Evolutionary conservation across 2,888 invertebrate species (phyloP).

Genomic region (Syrphus vitripennis): DNA sequence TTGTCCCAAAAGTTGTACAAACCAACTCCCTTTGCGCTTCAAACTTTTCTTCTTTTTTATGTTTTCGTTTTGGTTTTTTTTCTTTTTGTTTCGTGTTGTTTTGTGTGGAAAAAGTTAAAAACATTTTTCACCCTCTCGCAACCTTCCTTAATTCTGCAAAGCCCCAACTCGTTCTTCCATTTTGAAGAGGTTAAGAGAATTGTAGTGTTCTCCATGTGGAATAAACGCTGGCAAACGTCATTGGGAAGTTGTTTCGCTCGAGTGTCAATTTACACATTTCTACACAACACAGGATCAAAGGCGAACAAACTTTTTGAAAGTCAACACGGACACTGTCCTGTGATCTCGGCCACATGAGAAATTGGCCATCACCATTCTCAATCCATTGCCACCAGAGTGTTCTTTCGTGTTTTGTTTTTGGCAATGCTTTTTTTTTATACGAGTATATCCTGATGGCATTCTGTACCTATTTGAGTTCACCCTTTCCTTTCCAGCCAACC

Average conservation of each 20-base stretch:
- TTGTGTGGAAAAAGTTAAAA: slow-evolving; percentile 39
- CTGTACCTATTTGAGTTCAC: background rate
- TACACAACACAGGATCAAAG: slow-evolving; percentile 62
- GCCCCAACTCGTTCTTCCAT: background rate
- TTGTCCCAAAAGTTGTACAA: slow-evolving; percentile 45
- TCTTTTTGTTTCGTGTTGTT: slow-evolving; percentile 1
- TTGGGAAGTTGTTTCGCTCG: slow-evolving; percentile 54
- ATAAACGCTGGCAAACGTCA: slow-evolving; percentile 57
- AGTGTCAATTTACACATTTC: slow-evolving; percentile 69
- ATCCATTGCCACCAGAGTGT: slow-evolving; percentile 44
- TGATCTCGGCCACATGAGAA: slow-evolving; percentile 64
- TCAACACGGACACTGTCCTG: slow-evolving; percentile 62
- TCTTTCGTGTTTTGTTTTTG: slow-evolving; percentile 49
- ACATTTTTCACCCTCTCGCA: slow-evolving; percentile 23
- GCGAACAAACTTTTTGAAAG: slow-evolving; percentile 67
- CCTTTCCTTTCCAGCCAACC: background rate
- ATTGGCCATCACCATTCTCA: slow-evolving; percentile 50
- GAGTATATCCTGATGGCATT: too few relatives aligned
- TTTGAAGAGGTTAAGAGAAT: slow-evolving; percentile 4
- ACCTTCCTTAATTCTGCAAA: too few relatives aligned
- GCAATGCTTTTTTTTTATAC: background rate
- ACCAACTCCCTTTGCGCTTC: slow-evolving; percentile 50
- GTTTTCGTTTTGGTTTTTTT: background rate
- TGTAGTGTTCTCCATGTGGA: slow-evolving; percentile 56
- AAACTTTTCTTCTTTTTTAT: slow-evolving; percentile 41